Evolutionary conservation across 2,888 invertebrate genomes (phyloP).

Genomic region (Cyclophora punctaria): DNA sequence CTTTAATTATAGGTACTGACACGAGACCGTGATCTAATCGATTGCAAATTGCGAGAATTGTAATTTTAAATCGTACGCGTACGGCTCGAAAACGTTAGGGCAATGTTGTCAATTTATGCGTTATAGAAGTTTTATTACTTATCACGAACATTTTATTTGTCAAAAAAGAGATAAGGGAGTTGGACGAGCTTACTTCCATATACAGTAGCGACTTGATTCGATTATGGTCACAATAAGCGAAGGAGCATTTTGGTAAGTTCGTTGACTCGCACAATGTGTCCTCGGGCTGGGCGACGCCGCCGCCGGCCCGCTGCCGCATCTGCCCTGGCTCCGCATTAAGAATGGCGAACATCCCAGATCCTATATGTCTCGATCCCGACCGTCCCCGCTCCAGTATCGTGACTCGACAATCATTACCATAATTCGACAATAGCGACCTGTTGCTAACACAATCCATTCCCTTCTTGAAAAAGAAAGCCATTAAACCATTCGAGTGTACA

Average conservation of each 20-base stretch:
- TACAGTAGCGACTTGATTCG: constrained; percentile 62
- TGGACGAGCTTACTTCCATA: constrained; percentile 57
- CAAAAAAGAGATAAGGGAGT: constrained; percentile 51
- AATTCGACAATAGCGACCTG: constrained; percentile 18
- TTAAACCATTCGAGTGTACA: no score
- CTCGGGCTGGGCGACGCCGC: constrained; percentile 38
- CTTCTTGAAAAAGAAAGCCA: no score
- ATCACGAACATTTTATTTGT: constrained; percentile 47
- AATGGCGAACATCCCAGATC: constrained; percentile 43
- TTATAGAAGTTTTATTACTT: constrained; percentile 25
- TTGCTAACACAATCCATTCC: constrained; percentile 8
- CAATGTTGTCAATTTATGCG: neutral
- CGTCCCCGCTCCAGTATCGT: constrained; percentile 5
- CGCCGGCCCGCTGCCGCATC: constrained; percentile 49
- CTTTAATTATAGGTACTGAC: constrained; percentile 26
- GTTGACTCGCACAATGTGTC: constrained; percentile 68
- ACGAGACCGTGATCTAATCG: neutral
- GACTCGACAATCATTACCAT: constrained; percentile 13
- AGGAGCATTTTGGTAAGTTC: constrained; percentile 69
- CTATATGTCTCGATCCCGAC: constrained; percentile 13
- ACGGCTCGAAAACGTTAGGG: neutral
- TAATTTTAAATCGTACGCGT: no score
- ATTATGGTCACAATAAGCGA: constrained; percentile 70
- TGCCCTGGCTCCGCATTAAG: constrained; percentile 54
- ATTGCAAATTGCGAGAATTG: no score